Percentiles rank a stretch among this genome's conserved stretches.
These are phyloP conservation scores for Trissolcus basalis DNA, from an alignment of 1,140 invertebrate species.

Conservation along the genomic window DNA sequence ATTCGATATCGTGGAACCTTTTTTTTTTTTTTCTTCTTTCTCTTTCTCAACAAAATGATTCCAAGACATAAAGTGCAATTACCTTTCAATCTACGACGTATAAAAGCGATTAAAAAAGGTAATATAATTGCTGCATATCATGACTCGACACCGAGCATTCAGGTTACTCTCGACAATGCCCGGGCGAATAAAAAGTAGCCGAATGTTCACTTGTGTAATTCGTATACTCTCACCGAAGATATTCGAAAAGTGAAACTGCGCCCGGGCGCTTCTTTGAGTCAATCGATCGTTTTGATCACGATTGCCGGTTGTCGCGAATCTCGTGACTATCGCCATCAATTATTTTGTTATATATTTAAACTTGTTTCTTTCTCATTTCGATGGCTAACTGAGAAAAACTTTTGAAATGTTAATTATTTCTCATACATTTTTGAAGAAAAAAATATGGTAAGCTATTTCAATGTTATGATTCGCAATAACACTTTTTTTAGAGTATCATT, in stretches of 20 bases:
- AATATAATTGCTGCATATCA: conserved; percentile 44
- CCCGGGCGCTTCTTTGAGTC: conserved; percentile 56
- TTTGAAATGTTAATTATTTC: too few species aligned
- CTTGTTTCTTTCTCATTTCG: conserved; percentile 2
- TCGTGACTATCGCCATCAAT: conserved; percentile 27
- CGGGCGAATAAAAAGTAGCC: conserved; percentile 39
- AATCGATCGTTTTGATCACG: conserved; percentile 23
- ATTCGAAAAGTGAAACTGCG: conserved; percentile 70
- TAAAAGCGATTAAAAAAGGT: conserved; percentile 21
- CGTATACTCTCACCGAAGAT: conserved; percentile 68
- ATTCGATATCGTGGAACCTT: too few species aligned
- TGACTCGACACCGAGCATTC: conserved; percentile 43
- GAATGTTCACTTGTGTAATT: conserved; percentile 25
- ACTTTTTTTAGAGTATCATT: too few species aligned
- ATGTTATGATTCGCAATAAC: too few species aligned
- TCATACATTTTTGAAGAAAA: too few species aligned
- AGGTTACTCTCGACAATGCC: conserved; percentile 38
- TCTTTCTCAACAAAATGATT: conserved; percentile 23
- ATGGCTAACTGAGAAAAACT: not conserved
- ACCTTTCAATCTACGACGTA: conserved; percentile 33
- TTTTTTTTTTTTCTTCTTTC: conserved; percentile 1
- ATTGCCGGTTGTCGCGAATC: conserved; percentile 24
- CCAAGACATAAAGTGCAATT: conserved; percentile 43
- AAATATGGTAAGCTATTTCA: too few species aligned
- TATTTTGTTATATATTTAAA: conserved; percentile 15